Conservation (phyloP, 2,113 vertebrate species). For the Indicator maculatus region DNA sequence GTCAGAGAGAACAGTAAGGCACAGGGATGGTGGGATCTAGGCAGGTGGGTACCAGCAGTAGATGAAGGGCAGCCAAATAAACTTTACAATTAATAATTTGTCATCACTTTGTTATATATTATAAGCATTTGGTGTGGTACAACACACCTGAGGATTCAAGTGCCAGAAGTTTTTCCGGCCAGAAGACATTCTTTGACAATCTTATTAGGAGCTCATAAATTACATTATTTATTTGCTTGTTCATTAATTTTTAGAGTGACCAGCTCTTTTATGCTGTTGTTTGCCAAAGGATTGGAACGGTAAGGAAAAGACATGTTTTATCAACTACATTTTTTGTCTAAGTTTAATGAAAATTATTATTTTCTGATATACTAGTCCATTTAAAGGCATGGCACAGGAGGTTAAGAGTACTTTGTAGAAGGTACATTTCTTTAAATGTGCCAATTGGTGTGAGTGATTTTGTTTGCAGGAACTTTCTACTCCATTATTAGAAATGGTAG, state of each 20-base stretch:
- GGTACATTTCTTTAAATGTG: not conserved
- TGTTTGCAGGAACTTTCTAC: not conserved
- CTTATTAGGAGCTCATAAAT: not conserved
- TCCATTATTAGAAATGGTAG: not conserved
- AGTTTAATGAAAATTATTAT: not conserved
- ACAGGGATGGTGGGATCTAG: not conserved
- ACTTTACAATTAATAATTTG: not conserved
- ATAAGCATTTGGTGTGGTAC: not conserved
- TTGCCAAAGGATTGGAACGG: slow-evolving; percentile 25
- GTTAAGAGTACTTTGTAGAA: not conserved
- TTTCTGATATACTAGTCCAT: not conserved
- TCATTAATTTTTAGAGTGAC: not conserved
- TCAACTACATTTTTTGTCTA: not conserved
- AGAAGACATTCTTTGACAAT: not conserved
- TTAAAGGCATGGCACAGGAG: not conserved
- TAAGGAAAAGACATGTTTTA: slow-evolving; percentile 3
- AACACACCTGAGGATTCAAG: not conserved
- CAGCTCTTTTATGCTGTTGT: slow-evolving; percentile 30
- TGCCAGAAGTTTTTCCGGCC: not conserved
- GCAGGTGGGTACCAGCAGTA: not conserved
- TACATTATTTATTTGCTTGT: not conserved
- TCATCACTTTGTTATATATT: not conserved
- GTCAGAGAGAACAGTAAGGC: accelerated
- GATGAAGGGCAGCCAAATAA: not conserved
- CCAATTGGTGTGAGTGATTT: not conserved